Base-by-base conservation (phyloP, 2,797 vertebrate species). In the Triplophysa yarkandensis region DNA sequence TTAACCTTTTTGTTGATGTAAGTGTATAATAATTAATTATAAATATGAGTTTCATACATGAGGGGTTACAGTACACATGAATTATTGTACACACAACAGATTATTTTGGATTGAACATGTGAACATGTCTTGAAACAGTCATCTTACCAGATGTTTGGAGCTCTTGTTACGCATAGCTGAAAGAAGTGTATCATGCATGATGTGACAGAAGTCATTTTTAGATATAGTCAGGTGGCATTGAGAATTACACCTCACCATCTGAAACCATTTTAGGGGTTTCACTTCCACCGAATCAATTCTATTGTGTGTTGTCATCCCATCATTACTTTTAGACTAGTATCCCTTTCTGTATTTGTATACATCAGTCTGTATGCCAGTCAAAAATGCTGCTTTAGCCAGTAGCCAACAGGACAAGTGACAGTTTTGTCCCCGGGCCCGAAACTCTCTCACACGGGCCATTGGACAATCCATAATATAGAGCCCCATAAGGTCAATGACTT, bases 261-360 rank as follows among this genome's bases (percentile, higher is more conserved):
- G 55, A 74, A 63, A 71, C 28, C 34, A 23, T 62, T 68, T 30
- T 57, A 67, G 54, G 36, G 43, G 43, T 50, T 48, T 67, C 66
- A 75, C 50, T 80, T 79, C 66, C 64, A 71, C 39, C 43, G 28
- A 63, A 63, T 52, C 2, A n/a, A 43, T 67, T 61, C 79, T 50
- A 68, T 10, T 68, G 19, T 17, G 44, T 27, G 61, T 46, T 39
- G 52, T 68, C 72, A 63, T 79, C 66, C 11, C n/a, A 61, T 60
- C 69, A 46, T 58, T 50, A 6, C 41, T 44, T 17, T 44, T 36
- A 36, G 44, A 44, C 32, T 50, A 27, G 16, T 30, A 55, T 19
- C 0, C 6, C 58, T 19, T 50, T 36, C 16, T 19, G 14, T 52
- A 4, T 7, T 19, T 50, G 58, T 62, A 14, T 21, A 19, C 50